Evolutionary conservation across 2,113 vertebrate species (phyloP), one percentile per base, ranked within the genome.

Genomic region (Oreochromis tanganicae): DNA sequence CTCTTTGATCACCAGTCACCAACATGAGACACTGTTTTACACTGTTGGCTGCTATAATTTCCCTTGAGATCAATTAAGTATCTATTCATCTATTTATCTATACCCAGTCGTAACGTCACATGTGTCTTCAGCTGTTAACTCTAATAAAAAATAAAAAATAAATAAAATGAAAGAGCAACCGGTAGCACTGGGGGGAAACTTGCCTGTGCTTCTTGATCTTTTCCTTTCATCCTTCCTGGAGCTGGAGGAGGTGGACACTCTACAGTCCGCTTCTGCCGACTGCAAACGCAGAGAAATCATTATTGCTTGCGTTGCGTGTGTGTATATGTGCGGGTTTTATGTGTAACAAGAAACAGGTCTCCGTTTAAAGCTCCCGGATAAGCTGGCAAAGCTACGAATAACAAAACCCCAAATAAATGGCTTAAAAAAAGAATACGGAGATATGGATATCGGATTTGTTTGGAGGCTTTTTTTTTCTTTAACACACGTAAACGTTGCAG

Each of bases 231-330:
- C 95, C 32, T 89, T 78, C 27, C 89, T 87, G 63, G 93, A 93
- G 57, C 85, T 94, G 24, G 95, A 95, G 21, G 95, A 95, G 61
- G 95, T 96, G 81, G 94, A 94, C 16, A 95, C 93, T 66, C 81
- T 91, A 68, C 52, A 80, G n/a, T 96, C 94, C 6, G 93, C 34
- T 73, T 90, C 94, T 2, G 92, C 88, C 38, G 96, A 97, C 96
- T 96, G 16, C 2, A 85, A 82, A 86, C 48, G 84, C 52, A 90
- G 0, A 92, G 3, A 86, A 24, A 57, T 3, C 16, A 36, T 48
- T 4, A 57, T 41, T 48, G 19, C 17, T 71, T 34, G 66, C 7
- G 43, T 81, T 27, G 3, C 14, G 7, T 46, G 57, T 46, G 50
- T 16, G 6, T 24, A 41, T 21, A 13, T 68, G 63, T 68, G 11